Percentiles rank a stretch among this genome's conserved stretches.
phyloP scores from a whole-genome alignment of 2,888 invertebrate species.

The Campoplex nolae region DNA sequence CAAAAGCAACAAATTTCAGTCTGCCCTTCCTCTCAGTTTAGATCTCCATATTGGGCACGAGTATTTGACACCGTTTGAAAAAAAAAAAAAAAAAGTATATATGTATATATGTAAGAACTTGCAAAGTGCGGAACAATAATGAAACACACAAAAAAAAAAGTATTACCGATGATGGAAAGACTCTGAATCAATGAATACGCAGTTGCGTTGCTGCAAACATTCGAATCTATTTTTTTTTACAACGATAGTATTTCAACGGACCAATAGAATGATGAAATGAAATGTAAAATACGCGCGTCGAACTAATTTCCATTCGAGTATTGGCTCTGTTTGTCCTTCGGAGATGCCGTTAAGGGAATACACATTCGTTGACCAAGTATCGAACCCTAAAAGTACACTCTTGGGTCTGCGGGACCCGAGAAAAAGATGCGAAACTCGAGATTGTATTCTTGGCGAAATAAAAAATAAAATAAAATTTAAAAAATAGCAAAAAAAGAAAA shows the following conservation, averaged over 20 bases:
- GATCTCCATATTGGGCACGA: background rate
- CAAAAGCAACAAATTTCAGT: slow-evolving; percentile 20
- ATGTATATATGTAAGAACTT: no score
- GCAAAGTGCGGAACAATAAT: background rate
- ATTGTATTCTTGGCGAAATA: no score
- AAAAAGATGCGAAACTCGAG: background rate
- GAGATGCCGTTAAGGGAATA: background rate
- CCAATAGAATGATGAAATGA: background rate
- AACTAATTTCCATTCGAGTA: background rate
- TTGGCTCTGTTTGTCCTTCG: background rate
- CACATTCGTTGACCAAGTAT: background rate
- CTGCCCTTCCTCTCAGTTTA: slow-evolving; percentile 58
- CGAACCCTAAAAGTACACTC: background rate
- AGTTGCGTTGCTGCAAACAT: background rate
- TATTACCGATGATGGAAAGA: background rate
- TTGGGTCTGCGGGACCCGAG: background rate
- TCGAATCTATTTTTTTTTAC: background rate
- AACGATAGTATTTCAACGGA: no score
- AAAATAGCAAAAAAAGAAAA: no score
- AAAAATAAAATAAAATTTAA: no score
- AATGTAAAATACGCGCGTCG: background rate
- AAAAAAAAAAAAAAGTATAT: background rate
- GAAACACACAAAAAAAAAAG: background rate
- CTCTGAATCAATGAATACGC: background rate
- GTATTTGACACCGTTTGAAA: background rate